Evolutionary conservation across 2,888 invertebrate genomes (phyloP).

Genomic region (Archaeoteleia sp.): DNA sequence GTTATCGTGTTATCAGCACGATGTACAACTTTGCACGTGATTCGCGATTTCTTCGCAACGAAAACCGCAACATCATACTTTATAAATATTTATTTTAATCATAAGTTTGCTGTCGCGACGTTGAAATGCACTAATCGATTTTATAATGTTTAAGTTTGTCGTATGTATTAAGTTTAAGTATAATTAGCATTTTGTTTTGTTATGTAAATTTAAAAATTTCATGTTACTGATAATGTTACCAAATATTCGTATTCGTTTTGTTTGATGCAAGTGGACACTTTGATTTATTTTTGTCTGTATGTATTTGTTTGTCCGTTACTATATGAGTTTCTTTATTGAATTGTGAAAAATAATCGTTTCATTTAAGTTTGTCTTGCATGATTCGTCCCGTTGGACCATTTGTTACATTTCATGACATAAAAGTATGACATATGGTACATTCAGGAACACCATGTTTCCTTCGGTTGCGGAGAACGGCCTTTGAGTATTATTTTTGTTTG

Average conservation of each 20-base stretch:
- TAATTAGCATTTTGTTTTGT: slow-evolving; percentile 10
- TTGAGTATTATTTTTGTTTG: slow-evolving; percentile 17
- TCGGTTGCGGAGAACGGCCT: slow-evolving; percentile 24
- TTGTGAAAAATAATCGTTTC: background rate
- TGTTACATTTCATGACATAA: background rate
- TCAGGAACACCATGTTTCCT: slow-evolving; percentile 11
- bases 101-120: slow-evolving; percentile 15
- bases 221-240: too few species aligned
- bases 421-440: slow-evolving; percentile 1
- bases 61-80: slow-evolving; percentile 48
- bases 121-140: slow-evolving; percentile 29
- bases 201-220: too few species aligned
- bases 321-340: background rate
- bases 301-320: too few species aligned
- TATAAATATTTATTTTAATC: slow-evolving; percentile 49
- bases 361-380: slow-evolving; percentile 18
- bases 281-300: too few species aligned
- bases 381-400: slow-evolving; percentile 1
- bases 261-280: too few species aligned
- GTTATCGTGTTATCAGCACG: slow-evolving; percentile 64
- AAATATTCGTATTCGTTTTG: too few species aligned
- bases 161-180: slow-evolving; percentile 26
- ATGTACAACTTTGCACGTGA: slow-evolving; percentile 46
- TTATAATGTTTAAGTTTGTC: slow-evolving; percentile 6
- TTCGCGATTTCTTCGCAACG: slow-evolving; percentile 38